phyloP scores from a whole-genome alignment of 2,113 vertebrate species.

The Poecilia latipinna region DNA sequence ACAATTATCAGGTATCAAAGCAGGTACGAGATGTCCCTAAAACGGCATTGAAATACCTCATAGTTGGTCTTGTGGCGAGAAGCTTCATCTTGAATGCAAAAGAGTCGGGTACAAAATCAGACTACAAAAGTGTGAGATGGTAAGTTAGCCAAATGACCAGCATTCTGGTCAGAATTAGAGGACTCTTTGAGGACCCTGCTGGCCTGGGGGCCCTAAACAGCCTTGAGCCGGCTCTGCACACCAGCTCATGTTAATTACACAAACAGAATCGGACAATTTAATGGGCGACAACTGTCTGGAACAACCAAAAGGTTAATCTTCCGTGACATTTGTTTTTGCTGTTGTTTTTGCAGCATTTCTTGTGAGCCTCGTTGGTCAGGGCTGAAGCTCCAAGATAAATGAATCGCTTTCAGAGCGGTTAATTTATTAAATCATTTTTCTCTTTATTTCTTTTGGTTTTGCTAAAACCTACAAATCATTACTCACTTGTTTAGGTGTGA shows the following conservation, averaged over 20 bases:
- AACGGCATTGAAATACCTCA: too few relatives aligned
- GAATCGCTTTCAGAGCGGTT: conserved; percentile 30
- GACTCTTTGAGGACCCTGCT: too few relatives aligned
- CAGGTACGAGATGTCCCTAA: too few relatives aligned
- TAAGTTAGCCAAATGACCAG: not conserved
- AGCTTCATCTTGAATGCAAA: too few relatives aligned
- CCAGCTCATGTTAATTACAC: too few relatives aligned
- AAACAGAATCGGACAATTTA: conserved; percentile 21
- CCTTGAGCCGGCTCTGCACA: too few relatives aligned
- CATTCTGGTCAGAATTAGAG: too few relatives aligned
- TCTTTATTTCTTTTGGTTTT: not conserved
- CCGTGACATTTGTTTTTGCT: conserved; percentile 35
- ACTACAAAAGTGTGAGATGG: not conserved
- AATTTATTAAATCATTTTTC: not conserved
- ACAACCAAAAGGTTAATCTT: conserved; percentile 19
- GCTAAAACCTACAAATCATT: conserved; percentile 11
- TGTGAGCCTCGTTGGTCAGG: conserved; percentile 65
- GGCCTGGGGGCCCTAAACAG: too few relatives aligned
- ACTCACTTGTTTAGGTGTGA: not conserved
- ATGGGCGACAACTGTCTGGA: conserved; percentile 9
- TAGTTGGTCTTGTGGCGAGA: too few relatives aligned
- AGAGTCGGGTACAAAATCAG: too few relatives aligned
- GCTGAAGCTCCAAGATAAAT: conserved; percentile 38
- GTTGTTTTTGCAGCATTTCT: conserved; percentile 9
- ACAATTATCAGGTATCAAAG: too few relatives aligned